Evolutionary conservation across 2,113 vertebrate genomes (phyloP).

Genomic region (Nyctereutes procyonoides): DNA sequence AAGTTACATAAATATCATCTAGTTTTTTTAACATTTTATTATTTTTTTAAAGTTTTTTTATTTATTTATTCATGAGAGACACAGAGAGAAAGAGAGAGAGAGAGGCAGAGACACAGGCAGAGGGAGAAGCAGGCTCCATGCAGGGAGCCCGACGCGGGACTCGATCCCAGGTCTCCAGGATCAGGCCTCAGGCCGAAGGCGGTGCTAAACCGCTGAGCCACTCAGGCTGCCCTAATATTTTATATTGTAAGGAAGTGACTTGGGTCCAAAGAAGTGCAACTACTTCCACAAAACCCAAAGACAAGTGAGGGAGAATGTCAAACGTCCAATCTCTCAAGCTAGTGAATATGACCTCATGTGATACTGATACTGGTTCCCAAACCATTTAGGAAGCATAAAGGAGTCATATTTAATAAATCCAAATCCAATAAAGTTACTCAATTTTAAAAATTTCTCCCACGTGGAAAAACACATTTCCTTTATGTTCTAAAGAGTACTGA

Average conservation of each 20-base stretch:
- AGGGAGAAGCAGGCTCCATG: no score
- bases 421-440: conserved; percentile 32
- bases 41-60: no score
- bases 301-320: neutral
- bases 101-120: no score
- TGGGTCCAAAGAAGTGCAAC: neutral
- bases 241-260: conserved; percentile 32
- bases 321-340: neutral
- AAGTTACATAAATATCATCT: conserved; percentile 14
- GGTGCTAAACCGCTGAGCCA: no score
- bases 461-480: neutral
- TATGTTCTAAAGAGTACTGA: neutral
- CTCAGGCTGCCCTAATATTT: neutral
- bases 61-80: no score
- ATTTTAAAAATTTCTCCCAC: conserved; percentile 30
- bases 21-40: conserved; percentile 2
- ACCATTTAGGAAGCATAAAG: neutral
- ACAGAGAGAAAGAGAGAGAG: no score
- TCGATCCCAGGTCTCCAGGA: no score
- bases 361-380: neutral
- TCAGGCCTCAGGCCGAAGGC: no score
- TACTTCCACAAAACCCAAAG: neutral
- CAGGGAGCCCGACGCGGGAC: no score
- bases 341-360: neutral
- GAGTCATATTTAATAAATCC: neutral